Evolutionary conservation across 1,140 invertebrate genomes (phyloP).

Genomic region (Phortica variegata): DNA sequence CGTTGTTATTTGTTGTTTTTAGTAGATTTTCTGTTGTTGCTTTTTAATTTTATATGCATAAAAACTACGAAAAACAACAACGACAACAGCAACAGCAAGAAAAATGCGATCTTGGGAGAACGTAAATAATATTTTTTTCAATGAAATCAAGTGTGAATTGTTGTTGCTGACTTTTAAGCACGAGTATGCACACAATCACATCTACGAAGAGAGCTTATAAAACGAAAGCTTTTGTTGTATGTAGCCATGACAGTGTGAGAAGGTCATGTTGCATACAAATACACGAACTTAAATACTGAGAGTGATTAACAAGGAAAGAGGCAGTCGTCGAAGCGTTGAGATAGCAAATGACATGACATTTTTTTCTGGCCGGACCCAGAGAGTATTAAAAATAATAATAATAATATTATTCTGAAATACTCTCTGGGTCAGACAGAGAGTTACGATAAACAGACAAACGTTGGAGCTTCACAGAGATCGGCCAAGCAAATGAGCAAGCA

Average conservation of each 20-base stretch:
- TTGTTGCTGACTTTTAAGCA: slow-evolving; percentile 32
- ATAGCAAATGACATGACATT: too few relatives aligned
- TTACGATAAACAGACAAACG: too few relatives aligned
- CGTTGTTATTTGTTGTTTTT: too few relatives aligned
- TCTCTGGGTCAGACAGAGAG: too few relatives aligned
- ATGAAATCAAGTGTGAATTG: slow-evolving; percentile 35
- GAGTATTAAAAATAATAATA: too few relatives aligned
- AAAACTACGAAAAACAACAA: slow-evolving; percentile 8
- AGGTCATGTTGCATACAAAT: slow-evolving; percentile 40
- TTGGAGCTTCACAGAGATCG: too few relatives aligned
- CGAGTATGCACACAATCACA: slow-evolving; percentile 26
- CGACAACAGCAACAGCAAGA: slow-evolving; percentile 15
- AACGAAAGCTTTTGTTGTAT: slow-evolving; percentile 51
- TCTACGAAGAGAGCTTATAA: slow-evolving; percentile 41
- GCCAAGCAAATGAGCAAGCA: too few relatives aligned
- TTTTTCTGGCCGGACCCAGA: too few relatives aligned
- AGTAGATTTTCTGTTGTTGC: slow-evolving; percentile 14
- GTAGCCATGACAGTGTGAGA: slow-evolving; percentile 57
- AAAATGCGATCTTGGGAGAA: slow-evolving; percentile 45
- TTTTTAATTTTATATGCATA: slow-evolving; percentile 5
- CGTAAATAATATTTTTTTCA: slow-evolving; percentile 53
- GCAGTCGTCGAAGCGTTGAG: neutral
- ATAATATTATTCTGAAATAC: too few relatives aligned
- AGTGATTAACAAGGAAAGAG: too few relatives aligned
- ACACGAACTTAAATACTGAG: slow-evolving; percentile 7